Evolutionary conservation across 1,140 invertebrate genomes (phyloP).

Genomic region (Pseudomyrmex sp.): DNA sequence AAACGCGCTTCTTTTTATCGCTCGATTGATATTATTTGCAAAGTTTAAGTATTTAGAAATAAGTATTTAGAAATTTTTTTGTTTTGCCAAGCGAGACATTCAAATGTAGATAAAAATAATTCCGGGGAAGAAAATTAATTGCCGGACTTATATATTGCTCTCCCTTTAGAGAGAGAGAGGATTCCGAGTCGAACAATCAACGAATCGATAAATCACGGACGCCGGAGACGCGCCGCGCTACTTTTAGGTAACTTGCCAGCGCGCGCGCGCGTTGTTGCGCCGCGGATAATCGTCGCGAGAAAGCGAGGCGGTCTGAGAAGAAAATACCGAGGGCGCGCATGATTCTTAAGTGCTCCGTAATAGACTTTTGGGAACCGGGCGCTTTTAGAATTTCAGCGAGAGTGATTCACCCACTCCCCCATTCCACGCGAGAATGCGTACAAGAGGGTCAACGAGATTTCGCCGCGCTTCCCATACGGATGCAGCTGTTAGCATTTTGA

Average conservation of each 20-base stretch:
- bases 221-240: not conserved
- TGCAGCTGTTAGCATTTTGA: constrained; percentile 52
- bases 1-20: constrained; percentile 26
- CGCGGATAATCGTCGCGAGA: constrained; percentile 47
- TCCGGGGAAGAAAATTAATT: constrained; percentile 13
- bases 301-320: constrained; percentile 3
- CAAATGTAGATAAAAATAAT: not conserved
- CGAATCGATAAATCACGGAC: constrained; percentile 32
- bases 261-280: constrained; percentile 17
- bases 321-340: constrained; percentile 61
- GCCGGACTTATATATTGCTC: not conserved
- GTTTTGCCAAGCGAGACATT: not conserved
- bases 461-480: constrained; percentile 60
- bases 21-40: constrained; percentile 12
- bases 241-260: constrained; percentile 14
- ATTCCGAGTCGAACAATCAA: constrained; percentile 28
- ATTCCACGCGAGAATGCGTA: constrained; percentile 60
- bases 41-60: too few relatives aligned
- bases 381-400: constrained; percentile 73
- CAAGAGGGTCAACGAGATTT: constrained; percentile 69
- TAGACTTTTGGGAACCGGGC: constrained; percentile 72
- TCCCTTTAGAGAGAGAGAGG: not conserved
- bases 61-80: not conserved
- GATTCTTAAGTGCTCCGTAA: constrained; percentile 70
- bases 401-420: constrained; percentile 60